A percentile compares a stretch with the other conserved stretches of the same genome.
Evolutionary conservation across 2,888 invertebrate species (phyloP).

Genomic region (Cephonodes hylas): DNA sequence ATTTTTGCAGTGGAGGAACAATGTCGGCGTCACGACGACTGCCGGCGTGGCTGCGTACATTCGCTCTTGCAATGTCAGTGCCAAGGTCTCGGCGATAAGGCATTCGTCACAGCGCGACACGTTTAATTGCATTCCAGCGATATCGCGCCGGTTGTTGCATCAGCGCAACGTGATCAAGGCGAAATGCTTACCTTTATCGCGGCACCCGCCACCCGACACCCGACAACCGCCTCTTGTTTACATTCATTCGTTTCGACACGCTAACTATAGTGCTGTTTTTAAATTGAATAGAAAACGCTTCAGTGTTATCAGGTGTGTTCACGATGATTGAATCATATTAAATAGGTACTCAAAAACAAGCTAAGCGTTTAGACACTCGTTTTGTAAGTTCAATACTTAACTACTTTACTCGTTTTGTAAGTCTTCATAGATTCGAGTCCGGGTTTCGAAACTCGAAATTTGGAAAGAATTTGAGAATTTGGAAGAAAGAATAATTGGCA

Average conservation of each 20-base stretch:
- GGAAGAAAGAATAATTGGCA: no score
- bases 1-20: background rate
- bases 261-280: slow-evolving; percentile 15
- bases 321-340: background rate
- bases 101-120: slow-evolving; percentile 61
- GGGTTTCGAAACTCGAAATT: no score
- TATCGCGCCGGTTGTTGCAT: slow-evolving; percentile 60
- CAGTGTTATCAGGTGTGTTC: background rate
- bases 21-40: slow-evolving; percentile 2
- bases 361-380: no score
- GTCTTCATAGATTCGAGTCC: no score
- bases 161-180: slow-evolving; percentile 58
- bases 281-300: background rate
- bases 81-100: slow-evolving; percentile 71
- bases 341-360: no score
- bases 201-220: slow-evolving; percentile 20
- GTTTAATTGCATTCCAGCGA: slow-evolving; percentile 73
- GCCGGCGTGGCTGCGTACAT: slow-evolving; percentile 6
- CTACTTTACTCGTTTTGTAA: no score
- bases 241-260: slow-evolving; percentile 23
- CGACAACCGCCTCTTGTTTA: slow-evolving; percentile 29
- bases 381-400: no score
- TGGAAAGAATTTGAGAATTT: no score
- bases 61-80: slow-evolving; percentile 59
- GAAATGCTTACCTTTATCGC: slow-evolving; percentile 31